Percentiles rank a stretch among this genome's conserved stretches.
These are phyloP conservation scores for Eueremaeus valkanovi DNA, from an alignment of 2,888 invertebrate genomes.

Conservation along the genomic window DNA sequence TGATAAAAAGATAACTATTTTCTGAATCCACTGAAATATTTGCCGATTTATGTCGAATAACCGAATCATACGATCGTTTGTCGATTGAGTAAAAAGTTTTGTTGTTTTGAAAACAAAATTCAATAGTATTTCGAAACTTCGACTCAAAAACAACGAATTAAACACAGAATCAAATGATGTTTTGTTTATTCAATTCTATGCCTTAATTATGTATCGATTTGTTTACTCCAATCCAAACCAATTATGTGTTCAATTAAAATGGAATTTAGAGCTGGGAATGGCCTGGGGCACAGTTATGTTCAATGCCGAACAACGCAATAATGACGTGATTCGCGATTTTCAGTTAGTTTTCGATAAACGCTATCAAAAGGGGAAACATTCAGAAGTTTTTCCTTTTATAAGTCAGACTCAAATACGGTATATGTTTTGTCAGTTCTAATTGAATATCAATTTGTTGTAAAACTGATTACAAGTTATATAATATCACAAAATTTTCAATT, in stretches of 20 bases:
- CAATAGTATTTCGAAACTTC: no score
- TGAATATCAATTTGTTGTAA: not conserved
- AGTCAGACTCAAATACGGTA: not conserved
- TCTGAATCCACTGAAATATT: no score
- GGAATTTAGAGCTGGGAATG: not conserved
- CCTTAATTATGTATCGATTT: not conserved
- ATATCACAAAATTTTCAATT: not conserved
- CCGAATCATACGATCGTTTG: no score
- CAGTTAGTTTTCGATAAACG: not conserved
- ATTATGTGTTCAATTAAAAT: not conserved
- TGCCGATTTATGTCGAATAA: no score
- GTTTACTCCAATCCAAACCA: no score
- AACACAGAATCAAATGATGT: not conserved
- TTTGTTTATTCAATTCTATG: not conserved
- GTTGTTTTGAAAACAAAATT: no score
- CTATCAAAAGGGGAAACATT: not conserved
- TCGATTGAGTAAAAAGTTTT: no score
- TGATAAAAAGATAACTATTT: no score
- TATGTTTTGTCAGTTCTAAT: no score
- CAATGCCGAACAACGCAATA: conserved; percentile 28
- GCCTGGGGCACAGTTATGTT: not conserved
- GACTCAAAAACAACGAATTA: no score
- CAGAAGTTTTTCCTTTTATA: not conserved
- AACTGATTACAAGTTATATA: not conserved
- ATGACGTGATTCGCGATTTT: not conserved